phyloP scores from a whole-genome alignment of 1,140 invertebrate genomes.

The Drosophila navojoa region DNA sequence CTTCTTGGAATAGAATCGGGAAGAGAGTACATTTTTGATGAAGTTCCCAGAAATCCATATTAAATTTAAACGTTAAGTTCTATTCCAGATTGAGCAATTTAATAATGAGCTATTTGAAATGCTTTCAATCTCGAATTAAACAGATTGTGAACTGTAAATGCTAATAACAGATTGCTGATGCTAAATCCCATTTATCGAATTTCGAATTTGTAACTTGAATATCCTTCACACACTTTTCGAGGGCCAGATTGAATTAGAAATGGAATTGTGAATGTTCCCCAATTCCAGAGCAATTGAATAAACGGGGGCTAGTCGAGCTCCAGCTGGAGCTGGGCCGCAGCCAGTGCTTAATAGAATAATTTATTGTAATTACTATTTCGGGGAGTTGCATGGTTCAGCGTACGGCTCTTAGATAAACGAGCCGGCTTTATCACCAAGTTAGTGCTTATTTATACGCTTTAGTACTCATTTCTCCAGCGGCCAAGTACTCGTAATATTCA shows the following conservation, averaged over 20 bases:
- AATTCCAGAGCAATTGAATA: neutral
- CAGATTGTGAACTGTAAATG: too few relatives aligned
- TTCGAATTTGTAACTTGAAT: conserved; percentile 19
- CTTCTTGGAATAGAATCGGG: too few relatives aligned
- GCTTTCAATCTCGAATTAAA: too few relatives aligned
- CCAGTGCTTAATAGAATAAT: conserved; percentile 47
- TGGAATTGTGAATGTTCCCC: conserved; percentile 27
- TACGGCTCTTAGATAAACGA: conserved; percentile 32
- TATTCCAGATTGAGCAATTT: too few relatives aligned
- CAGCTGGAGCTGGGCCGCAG: neutral
- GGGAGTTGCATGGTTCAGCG: conserved; percentile 7
- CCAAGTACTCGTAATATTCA: conserved; percentile 32
- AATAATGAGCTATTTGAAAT: too few relatives aligned
- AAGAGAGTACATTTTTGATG: too few relatives aligned
- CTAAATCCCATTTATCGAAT: too few relatives aligned
- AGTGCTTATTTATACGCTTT: conserved; percentile 49
- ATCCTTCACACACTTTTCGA: neutral
- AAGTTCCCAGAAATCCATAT: too few relatives aligned
- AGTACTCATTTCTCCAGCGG: conserved; percentile 30
- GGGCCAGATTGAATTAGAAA: conserved; percentile 4
- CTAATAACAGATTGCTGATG: too few relatives aligned
- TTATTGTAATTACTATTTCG: conserved; percentile 48
- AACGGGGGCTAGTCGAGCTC: neutral
- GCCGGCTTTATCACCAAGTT: conserved; percentile 44
- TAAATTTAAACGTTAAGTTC: too few relatives aligned